Evolutionary conservation across 2,888 invertebrate species (phyloP).

Genomic region (Cheilosia soror): DNA sequence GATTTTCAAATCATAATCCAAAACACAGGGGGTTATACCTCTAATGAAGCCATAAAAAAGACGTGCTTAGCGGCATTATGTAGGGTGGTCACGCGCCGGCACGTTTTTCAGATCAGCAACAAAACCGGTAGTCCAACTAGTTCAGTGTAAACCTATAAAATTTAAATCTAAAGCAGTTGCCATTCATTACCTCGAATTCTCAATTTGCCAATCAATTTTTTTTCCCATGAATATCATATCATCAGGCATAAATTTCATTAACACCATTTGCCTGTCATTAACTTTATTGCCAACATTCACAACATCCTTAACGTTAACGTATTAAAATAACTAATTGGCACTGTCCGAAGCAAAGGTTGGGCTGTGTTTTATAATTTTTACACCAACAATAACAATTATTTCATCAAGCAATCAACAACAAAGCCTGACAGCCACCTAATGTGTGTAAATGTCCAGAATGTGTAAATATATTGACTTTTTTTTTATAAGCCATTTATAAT

Average conservation of each 20-base stretch:
- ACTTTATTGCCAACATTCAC: slow-evolving; percentile 20
- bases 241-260: slow-evolving; percentile 14
- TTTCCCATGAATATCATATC: slow-evolving; percentile 23
- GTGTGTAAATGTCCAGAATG: slow-evolving; percentile 43
- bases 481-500: slow-evolving; percentile 31
- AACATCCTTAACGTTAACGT: slow-evolving; percentile 14
- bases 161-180: neutral
- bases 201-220: slow-evolving; percentile 24
- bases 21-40: no score
- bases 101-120: neutral
- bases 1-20: no score
- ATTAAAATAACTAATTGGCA: slow-evolving; percentile 4
- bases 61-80: no score
- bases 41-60: no score
- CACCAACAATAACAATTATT: slow-evolving; percentile 5
- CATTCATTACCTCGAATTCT: slow-evolving; percentile 14
- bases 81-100: neutral
- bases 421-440: slow-evolving; percentile 7
- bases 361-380: slow-evolving; percentile 7
- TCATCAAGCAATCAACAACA: slow-evolving; percentile 23
- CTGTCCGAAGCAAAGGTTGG: neutral
- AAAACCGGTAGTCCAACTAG: slow-evolving; percentile 21
- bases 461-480: slow-evolving; percentile 23
- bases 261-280: slow-evolving; percentile 19
- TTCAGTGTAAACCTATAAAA: no score